phyloP scores from a whole-genome alignment of 2,888 invertebrate genomes.

The Axea sp. region DNA sequence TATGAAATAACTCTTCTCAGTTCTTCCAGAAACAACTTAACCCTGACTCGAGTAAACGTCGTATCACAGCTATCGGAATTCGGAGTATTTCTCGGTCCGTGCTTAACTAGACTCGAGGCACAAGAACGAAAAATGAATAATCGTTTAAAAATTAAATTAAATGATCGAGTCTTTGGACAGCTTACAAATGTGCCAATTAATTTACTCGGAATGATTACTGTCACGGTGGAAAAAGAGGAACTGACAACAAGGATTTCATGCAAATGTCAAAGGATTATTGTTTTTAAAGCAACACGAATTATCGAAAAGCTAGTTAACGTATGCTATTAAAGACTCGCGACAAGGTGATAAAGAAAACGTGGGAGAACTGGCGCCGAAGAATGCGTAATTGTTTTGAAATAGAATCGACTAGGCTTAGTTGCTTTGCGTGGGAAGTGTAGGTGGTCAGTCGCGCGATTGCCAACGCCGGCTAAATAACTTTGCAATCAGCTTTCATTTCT shows the following conservation, averaged over 20 bases:
- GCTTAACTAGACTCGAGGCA: slow-evolving; percentile 14
- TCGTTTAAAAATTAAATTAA: slow-evolving; percentile 19
- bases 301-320: slow-evolving; percentile 50
- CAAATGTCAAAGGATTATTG: slow-evolving; percentile 25
- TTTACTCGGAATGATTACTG: no score
- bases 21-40: slow-evolving; percentile 57
- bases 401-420: slow-evolving; percentile 65
- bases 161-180: no score
- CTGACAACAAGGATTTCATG: slow-evolving; percentile 24
- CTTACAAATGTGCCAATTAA: no score
- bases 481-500: slow-evolving; percentile 56
- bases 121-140: slow-evolving; percentile 16
- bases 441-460: slow-evolving; percentile 62
- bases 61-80: slow-evolving; percentile 62
- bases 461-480: slow-evolving; percentile 58
- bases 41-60: slow-evolving; percentile 48
- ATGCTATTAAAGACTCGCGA: slow-evolving; percentile 51
- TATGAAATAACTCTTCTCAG: slow-evolving; percentile 61
- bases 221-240: background rate
- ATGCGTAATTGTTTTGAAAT: slow-evolving; percentile 75
- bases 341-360: slow-evolving; percentile 64
- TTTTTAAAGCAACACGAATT: slow-evolving; percentile 23
- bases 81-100: slow-evolving; percentile 53
- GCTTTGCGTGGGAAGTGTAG: slow-evolving; percentile 74
- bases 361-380: slow-evolving; percentile 72